Conservation (phyloP, 1,140 invertebrate genomes). For the Cepaea nemoralis region DNA sequence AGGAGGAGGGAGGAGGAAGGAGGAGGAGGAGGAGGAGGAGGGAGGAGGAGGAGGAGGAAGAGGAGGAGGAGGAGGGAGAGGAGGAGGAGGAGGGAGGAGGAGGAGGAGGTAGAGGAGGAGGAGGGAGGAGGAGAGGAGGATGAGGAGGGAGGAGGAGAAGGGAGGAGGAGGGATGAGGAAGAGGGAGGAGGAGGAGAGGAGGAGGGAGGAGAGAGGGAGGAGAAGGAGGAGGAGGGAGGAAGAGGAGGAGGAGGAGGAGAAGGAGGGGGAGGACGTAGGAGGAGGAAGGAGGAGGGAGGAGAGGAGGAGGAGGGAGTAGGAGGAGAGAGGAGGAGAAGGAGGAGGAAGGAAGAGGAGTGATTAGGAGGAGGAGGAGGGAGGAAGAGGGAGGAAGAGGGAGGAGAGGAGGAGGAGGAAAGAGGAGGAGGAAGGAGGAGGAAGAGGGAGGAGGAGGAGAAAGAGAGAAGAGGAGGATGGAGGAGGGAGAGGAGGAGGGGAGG, state of each 20-base stretch:
- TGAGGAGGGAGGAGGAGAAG: too few species aligned
- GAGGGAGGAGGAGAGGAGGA: slow-evolving; percentile 5
- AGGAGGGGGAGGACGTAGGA: too few species aligned
- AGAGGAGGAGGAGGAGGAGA: neutral
- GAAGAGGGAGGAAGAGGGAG: neutral
- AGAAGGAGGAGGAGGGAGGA: neutral
- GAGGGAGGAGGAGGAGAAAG: neutral
- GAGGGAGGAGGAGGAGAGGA: slow-evolving; percentile 6
- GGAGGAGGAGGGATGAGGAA: too few species aligned
- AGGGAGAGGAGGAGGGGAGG: neutral
- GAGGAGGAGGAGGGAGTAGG: too few species aligned
- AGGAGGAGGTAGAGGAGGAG: neutral
- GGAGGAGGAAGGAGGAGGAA: neutral
- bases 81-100: too few species aligned
- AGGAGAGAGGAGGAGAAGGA: too few species aligned
- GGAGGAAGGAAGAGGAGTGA: too few species aligned
- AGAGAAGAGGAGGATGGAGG: neutral
- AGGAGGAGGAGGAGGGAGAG: too few species aligned
- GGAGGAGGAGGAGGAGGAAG: neutral
- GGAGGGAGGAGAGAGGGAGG: neutral
- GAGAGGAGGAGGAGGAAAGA: slow-evolving; percentile 6
- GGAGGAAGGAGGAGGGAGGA: too few species aligned
- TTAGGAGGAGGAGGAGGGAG: too few species aligned
- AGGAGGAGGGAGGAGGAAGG: neutral
- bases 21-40: neutral